Base-by-base conservation (phyloP, 2,888 invertebrate species). In the Pogonocherus hispidulus region DNA sequence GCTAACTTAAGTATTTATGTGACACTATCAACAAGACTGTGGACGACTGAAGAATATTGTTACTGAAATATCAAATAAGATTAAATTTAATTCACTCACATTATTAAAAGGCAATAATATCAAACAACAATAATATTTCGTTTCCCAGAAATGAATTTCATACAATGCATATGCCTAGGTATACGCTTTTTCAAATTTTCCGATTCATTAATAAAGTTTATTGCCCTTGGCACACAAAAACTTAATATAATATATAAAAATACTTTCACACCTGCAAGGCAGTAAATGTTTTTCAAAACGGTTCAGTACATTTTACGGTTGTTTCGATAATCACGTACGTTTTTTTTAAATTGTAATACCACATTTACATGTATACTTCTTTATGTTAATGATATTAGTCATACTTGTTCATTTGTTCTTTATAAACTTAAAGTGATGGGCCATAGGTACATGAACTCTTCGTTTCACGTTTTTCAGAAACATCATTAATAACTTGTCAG, bases 401-500 rank as follows among this genome's bases (percentile, higher is more conserved):
- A n/a, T n/a, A n/a, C n/a, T n/a, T n/a, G n/a, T n/a, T n/a, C n/a
- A 8, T 27, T 27, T 27, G 8, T 27, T 27, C 27, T 5, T 5
- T 27, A 27, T 8, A 27, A 5, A 27, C 27, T 5, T 5, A 8
- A 27, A 27, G 3, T 27, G n/a, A n/a, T n/a, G n/a, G n/a, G n/a
- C n/a, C n/a, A n/a, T n/a, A 41, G 14, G n/a, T 14, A 41, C 16
- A 41, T n/a, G 14, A 41, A 5, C 41, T 5, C 5, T 16, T 14
- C 23, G 16, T 70, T 76, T 70, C 68, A 70, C 71, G 62, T 66
- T 57, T 69, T 73, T 65, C 70, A 70, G 69, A 71, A 71, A 69
- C 69, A 74, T 73, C 75, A 76, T 76, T 67, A 76, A 76, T 76
- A 73, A 74, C 60, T 44, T 66, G 67, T 74, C 76, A 76, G 75